phyloP scores from a whole-genome alignment of 53 echinoderm and acorn worm genomes.

The Stichopus horrens region DNA sequence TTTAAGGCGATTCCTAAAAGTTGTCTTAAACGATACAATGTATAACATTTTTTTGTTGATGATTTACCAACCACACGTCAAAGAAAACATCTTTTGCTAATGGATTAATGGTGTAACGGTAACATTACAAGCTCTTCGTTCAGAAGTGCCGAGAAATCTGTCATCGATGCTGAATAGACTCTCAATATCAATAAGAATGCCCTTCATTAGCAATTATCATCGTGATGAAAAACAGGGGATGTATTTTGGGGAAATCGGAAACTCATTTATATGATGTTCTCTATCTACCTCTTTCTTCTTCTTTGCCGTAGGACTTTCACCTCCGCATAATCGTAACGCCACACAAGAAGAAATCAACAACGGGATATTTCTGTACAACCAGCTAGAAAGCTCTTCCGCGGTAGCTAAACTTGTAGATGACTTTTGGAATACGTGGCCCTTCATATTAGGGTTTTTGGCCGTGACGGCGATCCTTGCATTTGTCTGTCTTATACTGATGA shows the following conservation, averaged over 20 bases:
- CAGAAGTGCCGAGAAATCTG: no score
- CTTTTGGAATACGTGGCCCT: constrained; percentile 82
- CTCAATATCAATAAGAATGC: no score
- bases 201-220: neutral
- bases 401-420: constrained; percentile 73
- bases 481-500: constrained; percentile 73
- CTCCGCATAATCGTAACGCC: constrained; percentile 64
- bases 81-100: no score
- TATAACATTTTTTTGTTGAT: no score
- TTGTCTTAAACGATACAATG: no score
- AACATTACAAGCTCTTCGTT: no score
- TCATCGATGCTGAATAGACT: no score
- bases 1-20: no score
- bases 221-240: neutral
- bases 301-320: constrained; percentile 39
- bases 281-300: neutral
- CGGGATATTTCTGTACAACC: constrained; percentile 52
- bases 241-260: neutral
- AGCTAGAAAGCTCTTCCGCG: constrained; percentile 55
- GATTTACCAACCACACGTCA: no score
- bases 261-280: neutral
- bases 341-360: constrained; percentile 63
- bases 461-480: constrained; percentile 70
- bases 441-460: constrained; percentile 64
- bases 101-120: no score